Percentiles rank a stretch among this genome's conserved stretches.
These are phyloP conservation scores for Neomorphus geoffroyi DNA, from an alignment of 2,797 vertebrate species.

Conservation along the genomic window DNA sequence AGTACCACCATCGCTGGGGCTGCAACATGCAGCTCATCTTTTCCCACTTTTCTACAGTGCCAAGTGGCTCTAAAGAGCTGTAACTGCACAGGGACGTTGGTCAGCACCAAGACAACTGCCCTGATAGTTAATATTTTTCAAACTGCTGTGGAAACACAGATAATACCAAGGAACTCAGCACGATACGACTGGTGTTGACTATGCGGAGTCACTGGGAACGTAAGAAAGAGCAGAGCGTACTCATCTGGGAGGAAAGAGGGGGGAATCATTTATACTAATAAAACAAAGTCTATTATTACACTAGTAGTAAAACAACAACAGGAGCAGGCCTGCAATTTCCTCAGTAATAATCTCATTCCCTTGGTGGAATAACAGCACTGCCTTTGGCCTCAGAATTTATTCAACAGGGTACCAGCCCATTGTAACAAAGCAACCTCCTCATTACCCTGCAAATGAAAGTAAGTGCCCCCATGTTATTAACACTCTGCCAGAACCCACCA, in stretches of 20 bases:
- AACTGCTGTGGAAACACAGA: conserved; percentile 2
- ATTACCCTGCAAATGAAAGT: conserved; percentile 1
- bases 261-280: conserved; percentile 25
- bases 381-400: conserved; percentile 40
- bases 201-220: not conserved
- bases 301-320: not conserved
- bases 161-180: not conserved
- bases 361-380: not conserved
- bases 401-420: conserved; percentile 5
- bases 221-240: not conserved
- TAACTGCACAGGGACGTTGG: not conserved
- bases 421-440: not conserved
- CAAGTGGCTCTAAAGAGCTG: not conserved
- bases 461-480: not conserved
- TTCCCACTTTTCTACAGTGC: not conserved
- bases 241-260: not conserved
- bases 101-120: not conserved
- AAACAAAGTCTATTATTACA: conserved; percentile 39
- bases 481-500: not conserved
- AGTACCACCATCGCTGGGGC: not conserved
- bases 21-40: not conserved
- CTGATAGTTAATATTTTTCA: not conserved
- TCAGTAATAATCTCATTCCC: conserved; percentile 56
- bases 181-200: not conserved
- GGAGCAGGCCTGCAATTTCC: conserved; percentile 56